A percentile compares a stretch with the other conserved stretches of the same genome.
These are phyloP conservation scores for Dicrostonyx torquatus DNA, from an alignment of 2,797 vertebrate genomes.

Conservation along the genomic window DNA sequence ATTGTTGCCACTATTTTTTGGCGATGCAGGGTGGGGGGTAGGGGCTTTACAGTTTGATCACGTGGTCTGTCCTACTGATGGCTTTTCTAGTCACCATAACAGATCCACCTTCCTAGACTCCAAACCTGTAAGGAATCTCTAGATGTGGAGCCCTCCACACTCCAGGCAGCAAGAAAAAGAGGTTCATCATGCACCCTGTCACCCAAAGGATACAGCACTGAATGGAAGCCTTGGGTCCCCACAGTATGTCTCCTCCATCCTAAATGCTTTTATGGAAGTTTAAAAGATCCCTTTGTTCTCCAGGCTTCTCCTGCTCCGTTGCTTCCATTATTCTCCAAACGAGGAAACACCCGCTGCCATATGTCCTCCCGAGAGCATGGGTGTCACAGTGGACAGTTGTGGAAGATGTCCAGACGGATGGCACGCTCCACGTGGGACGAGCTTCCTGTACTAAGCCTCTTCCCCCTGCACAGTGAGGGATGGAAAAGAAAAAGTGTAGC, in stretches of 20 bases:
- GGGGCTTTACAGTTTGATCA: slow-evolving; percentile 17
- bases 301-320: slow-evolving; percentile 75
- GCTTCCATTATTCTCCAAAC: slow-evolving; percentile 81
- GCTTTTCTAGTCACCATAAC: slow-evolving; percentile 18
- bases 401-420: background rate
- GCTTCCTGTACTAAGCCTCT: background rate
- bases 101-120: slow-evolving; percentile 34
- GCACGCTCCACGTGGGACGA: slow-evolving; percentile 20
- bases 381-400: slow-evolving; percentile 32
- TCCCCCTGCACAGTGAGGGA: background rate
- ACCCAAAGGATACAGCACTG: background rate
- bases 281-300: slow-evolving; percentile 84
- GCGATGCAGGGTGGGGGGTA: background rate
- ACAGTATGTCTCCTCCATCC: background rate
- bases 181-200: background rate
- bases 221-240: slow-evolving; percentile 55
- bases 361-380: slow-evolving; percentile 79
- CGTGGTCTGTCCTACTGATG: background rate
- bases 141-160: background rate
- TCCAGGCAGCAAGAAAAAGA: background rate
- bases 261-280: slow-evolving; percentile 60
- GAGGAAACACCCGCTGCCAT: slow-evolving; percentile 83
- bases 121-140: background rate
- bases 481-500: background rate
- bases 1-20: background rate